phyloP scores from a whole-genome alignment of 1,140 invertebrate species.

The Linepithema humile region DNA sequence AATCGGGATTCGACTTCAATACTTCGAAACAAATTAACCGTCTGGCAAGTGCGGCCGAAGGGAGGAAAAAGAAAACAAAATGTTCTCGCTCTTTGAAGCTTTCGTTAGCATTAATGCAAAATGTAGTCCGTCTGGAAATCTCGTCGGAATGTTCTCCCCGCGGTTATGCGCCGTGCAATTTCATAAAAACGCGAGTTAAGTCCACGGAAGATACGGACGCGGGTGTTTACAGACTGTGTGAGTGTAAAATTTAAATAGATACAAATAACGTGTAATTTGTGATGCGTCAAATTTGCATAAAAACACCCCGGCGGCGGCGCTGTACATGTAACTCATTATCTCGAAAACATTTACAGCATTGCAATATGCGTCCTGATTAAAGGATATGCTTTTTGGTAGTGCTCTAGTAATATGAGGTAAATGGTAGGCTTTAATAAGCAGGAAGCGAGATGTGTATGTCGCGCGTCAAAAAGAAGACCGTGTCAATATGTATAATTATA shows the following conservation, averaged over 20 bases:
- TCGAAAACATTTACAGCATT: constrained; percentile 32
- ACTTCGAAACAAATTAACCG: constrained; percentile 51
- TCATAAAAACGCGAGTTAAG: constrained; percentile 28
- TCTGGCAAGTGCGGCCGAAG: background rate
- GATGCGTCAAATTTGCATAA: constrained; percentile 40
- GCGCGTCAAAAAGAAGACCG: no score
- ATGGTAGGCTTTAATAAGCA: constrained; percentile 15
- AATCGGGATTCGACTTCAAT: constrained; percentile 9
- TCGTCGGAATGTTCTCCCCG: background rate
- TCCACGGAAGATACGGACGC: background rate
- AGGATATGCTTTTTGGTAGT: background rate
- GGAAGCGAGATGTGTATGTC: background rate
- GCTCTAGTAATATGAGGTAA: background rate
- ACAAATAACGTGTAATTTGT: constrained; percentile 43
- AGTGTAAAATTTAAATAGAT: constrained; percentile 27
- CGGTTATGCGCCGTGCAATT: constrained; percentile 30
- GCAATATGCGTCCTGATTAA: constrained; percentile 7
- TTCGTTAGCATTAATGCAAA: constrained; percentile 36
- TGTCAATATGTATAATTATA: background rate
- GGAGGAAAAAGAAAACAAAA: background rate
- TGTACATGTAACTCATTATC: constrained; percentile 39
- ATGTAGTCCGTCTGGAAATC: constrained; percentile 9
- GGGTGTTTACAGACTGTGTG: background rate
- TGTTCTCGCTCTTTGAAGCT: background rate
- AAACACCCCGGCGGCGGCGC: background rate